Base-by-base conservation (phyloP, 2,888 invertebrate genomes). In the Drosophila eohydei region DNA sequence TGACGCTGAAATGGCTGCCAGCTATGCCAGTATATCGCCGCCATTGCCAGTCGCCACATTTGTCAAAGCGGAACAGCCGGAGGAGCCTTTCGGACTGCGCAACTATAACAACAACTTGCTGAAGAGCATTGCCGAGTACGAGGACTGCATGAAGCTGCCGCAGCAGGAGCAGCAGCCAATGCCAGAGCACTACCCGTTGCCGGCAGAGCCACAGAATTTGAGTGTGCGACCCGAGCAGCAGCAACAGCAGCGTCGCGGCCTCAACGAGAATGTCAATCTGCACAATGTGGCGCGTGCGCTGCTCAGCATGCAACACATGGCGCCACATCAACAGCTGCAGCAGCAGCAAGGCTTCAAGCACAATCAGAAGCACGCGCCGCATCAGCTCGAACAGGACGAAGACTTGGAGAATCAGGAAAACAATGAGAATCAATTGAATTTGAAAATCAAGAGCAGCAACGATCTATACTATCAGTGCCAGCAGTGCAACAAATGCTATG, bases 401-500 rank as follows among this genome's bases (percentile, higher is more conserved):
- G 76, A 84, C 56, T 48, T 60, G 2, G 87, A 84, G 71, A 75
- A 80, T n/a, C 63, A 71, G 32, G 84, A 80, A 51, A 71, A 74
- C 21, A 70, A 54, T 3, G 72, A 76, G 43, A 76, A 69, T 11
- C 75, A 77, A 16, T 21, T 75, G 34, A 77, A 62, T 4, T 70
- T 91, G 21, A 91, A 92, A 73, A 77, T 89, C 63, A 91, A 90
- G 62, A 83, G 81, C 64, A 89, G 65, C 78, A 91, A 90, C 57
- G 92, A 92, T 78, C 85, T 91, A 44, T 93, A 93, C 75, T 93
- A 92, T 74, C 92, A 92, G 73, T 93, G 92, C 58, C 91, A 92
- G 71, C 92, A 90, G 64, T 93, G 92, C 85, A 92, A 91, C 83
- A 93, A 93, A 84, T 93, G 92, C 65, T 93, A 93, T 71, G 91